A percentile compares a stretch with the other conserved stretches of the same genome.
Conservation (phyloP, 2,797 vertebrate genomes). For the Tragelaphus eurycerus region DNA sequence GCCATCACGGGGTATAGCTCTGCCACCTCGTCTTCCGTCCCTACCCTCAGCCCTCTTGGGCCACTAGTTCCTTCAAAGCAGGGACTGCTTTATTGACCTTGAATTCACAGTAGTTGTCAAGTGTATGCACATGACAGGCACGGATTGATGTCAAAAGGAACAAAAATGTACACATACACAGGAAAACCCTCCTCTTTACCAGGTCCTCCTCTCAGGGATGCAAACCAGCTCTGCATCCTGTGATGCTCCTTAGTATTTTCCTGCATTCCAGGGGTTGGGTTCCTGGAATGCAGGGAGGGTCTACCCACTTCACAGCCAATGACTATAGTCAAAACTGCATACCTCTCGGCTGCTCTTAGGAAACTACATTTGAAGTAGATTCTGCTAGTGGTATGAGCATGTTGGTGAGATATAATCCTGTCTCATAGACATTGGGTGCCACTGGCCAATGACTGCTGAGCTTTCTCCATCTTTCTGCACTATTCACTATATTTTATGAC, state of each 20-base stretch:
- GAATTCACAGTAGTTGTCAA: background rate
- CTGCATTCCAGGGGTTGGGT: background rate
- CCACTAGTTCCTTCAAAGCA: background rate
- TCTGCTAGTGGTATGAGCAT: background rate
- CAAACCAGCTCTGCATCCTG: background rate
- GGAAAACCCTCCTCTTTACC: background rate
- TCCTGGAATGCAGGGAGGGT: background rate
- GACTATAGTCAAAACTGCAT: background rate
- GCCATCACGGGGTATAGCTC: no score
- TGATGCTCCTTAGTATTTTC: background rate
- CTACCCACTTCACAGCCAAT: background rate
- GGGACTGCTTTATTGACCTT: background rate
- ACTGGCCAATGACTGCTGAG: background rate
- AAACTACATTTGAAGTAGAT: background rate
- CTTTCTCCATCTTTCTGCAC: background rate
- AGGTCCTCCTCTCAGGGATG: background rate
- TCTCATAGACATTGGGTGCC: background rate
- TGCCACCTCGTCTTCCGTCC: background rate
- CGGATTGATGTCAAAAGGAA: background rate
- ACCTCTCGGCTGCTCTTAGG: background rate
- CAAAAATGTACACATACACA: background rate
- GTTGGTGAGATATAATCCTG: background rate
- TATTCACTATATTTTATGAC: background rate
- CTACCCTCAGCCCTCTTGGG: background rate
- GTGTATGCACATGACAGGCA: no score